These are phyloP conservation scores for Drosophila meridiana DNA, from an alignment of 2,888 invertebrate genomes.

Conservation along the genomic window DNA sequence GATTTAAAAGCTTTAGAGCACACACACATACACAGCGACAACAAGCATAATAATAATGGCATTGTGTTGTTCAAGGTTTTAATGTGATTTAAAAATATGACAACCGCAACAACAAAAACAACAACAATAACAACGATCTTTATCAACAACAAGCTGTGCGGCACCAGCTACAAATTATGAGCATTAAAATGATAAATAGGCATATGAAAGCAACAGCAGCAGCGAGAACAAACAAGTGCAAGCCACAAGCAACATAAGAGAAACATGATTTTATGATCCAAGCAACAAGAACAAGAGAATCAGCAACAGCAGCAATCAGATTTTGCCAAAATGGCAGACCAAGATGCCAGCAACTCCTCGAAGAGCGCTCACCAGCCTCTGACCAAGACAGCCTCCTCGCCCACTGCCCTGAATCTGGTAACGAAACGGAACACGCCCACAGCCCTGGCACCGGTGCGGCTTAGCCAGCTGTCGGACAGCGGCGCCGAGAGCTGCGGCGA, in stretches of 20 bases:
- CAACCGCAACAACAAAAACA: conserved; percentile 44
- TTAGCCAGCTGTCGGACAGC: conserved; percentile 81
- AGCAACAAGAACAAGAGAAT: conserved; percentile 19
- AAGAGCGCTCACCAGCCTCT: conserved; percentile 20
- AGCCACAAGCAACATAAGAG: conserved; percentile 26
- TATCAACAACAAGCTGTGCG: conserved; percentile 39
- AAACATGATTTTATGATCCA: conserved; percentile 67
- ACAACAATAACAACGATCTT: conserved; percentile 33
- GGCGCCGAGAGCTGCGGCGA: conserved; percentile 81
- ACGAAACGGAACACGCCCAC: conserved; percentile 58
- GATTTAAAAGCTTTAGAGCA: conserved; percentile 47
- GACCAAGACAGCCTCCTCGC: conserved; percentile 66
- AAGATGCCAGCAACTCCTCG: conserved; percentile 36
- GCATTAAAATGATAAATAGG: conserved; percentile 68
- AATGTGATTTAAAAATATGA: conserved; percentile 74
- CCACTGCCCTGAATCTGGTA: conserved; percentile 62
- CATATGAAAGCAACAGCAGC: conserved; percentile 38
- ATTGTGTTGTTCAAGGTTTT: conserved; percentile 64
- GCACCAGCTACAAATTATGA: conserved; percentile 61
- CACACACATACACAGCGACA: conserved; percentile 16
- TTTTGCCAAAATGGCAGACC: conserved; percentile 44
- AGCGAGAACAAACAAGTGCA: conserved; percentile 27
- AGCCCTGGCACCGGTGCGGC: conserved; percentile 64
- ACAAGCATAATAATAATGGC: conserved; percentile 40
- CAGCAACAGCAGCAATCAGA: conserved; percentile 9